These are phyloP conservation scores for Dendrocopos noguchii DNA, from an alignment of 2,113 vertebrate genomes.

Conservation along the genomic window DNA sequence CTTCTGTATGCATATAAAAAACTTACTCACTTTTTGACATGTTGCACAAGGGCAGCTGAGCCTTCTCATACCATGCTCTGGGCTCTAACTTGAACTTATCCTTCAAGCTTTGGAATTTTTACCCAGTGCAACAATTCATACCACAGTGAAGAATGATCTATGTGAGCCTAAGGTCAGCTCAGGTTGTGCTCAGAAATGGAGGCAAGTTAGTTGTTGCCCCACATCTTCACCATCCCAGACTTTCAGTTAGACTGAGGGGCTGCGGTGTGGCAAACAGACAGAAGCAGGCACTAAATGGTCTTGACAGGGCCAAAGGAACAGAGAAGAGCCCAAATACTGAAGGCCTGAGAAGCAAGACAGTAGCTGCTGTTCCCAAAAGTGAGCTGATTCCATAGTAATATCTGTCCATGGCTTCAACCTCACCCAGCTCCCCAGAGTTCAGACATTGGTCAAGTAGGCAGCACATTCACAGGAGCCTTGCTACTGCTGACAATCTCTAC, in stretches of 20 bases:
- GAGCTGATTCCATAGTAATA: neutral
- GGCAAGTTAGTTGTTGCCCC: too few species aligned
- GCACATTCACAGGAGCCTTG: neutral
- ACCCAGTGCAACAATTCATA: too few species aligned
- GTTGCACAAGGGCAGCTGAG: neutral
- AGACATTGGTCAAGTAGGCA: neutral
- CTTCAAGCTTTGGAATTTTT: neutral
- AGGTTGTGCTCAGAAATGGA: too few species aligned
- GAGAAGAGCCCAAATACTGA: neutral
- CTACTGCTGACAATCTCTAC: neutral
- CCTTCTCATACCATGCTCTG: neutral
- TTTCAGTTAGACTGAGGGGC: too few species aligned
- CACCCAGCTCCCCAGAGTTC: neutral
- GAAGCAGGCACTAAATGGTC: too few species aligned
- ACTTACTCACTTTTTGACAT: neutral
- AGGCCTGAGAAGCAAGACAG: fast-evolving
- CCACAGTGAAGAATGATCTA: neutral
- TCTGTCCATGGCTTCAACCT: neutral
- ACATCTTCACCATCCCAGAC: too few species aligned
- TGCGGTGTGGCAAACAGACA: too few species aligned
- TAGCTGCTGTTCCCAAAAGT: neutral
- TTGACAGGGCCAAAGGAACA: too few species aligned
- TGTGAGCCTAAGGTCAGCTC: too few species aligned
- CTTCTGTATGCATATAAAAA: neutral
- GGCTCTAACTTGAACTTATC: neutral